phyloP scores from a whole-genome alignment of 2,113 vertebrate species.

The Perca fluviatilis region DNA sequence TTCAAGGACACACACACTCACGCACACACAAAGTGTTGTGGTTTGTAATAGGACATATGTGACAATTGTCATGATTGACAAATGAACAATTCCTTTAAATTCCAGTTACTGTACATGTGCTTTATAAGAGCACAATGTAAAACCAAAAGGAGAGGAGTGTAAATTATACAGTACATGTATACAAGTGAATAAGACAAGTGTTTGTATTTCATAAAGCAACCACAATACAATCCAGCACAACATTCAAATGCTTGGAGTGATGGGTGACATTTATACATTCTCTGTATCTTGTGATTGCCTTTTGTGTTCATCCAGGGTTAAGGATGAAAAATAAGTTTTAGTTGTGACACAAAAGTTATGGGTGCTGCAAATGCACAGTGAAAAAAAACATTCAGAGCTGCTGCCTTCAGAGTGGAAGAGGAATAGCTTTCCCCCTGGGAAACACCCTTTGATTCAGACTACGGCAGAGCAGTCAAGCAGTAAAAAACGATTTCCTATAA shows the following conservation, averaged over 20 bases:
- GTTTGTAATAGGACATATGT: too few species aligned
- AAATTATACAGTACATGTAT: background rate
- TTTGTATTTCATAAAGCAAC: background rate
- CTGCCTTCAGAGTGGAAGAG: conserved; percentile 45
- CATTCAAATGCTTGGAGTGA: background rate
- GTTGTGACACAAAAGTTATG: conserved; percentile 26
- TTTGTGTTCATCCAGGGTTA: background rate
- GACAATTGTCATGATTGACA: background rate
- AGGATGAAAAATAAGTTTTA: conserved; percentile 20
- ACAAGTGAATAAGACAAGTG: background rate
- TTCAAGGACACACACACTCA: background rate
- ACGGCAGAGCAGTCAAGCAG: conserved; percentile 63
- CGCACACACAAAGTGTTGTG: background rate
- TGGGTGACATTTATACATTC: background rate
- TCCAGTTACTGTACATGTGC: background rate
- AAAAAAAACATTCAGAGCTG: conserved; percentile 37
- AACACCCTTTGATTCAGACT: conserved; percentile 59
- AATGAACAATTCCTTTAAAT: background rate
- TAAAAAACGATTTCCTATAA: conserved; percentile 67
- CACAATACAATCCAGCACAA: background rate
- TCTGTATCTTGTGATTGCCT: background rate
- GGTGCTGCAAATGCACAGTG: conserved; percentile 23
- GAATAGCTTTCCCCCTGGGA: conserved; percentile 50
- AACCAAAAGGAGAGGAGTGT: background rate
- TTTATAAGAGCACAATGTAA: background rate